Conservation (phyloP, 2,113 vertebrate genomes). For the Callithrix jacchus region DNA sequence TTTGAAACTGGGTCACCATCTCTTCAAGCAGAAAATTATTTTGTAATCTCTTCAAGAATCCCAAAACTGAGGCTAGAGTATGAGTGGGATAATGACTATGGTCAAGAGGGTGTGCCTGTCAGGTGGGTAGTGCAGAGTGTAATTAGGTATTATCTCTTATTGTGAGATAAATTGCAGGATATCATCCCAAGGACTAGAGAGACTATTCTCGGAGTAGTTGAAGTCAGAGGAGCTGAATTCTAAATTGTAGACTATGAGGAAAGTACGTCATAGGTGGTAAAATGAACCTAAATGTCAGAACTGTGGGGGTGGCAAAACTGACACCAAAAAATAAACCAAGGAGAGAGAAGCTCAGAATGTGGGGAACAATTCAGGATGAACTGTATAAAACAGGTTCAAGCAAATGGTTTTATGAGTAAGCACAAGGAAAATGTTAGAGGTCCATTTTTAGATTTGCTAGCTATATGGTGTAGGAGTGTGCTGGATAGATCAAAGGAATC, state of each 20-base stretch:
- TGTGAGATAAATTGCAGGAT: neutral
- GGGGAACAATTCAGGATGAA: slow-evolving; percentile 38
- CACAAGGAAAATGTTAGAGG: slow-evolving; percentile 55
- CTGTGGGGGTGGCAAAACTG: neutral
- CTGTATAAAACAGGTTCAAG: slow-evolving; percentile 33
- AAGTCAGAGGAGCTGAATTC: neutral
- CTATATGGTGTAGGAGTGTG: slow-evolving; percentile 44
- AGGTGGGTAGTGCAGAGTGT: neutral
- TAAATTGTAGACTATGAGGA: neutral
- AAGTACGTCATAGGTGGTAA: neutral
- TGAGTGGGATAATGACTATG: neutral
- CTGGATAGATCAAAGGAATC: slow-evolving; percentile 24
- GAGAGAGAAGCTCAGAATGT: slow-evolving; percentile 20
- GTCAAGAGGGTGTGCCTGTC: neutral
- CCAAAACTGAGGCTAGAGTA: neutral
- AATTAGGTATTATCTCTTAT: neutral
- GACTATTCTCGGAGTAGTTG: neutral
- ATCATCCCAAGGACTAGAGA: neutral
- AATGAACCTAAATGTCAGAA: slow-evolving; percentile 26
- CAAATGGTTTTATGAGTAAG: slow-evolving; percentile 57
- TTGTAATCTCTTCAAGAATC: neutral
- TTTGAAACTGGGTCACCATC: neutral
- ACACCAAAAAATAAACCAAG: slow-evolving; percentile 23
- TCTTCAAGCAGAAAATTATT: neutral
- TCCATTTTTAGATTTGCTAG: slow-evolving; percentile 64